Evolutionary conservation across 2,797 vertebrate genomes (phyloP), one percentile per base, ranked within the genome.

Genomic region (Melanotaenia pygmaea): DNA sequence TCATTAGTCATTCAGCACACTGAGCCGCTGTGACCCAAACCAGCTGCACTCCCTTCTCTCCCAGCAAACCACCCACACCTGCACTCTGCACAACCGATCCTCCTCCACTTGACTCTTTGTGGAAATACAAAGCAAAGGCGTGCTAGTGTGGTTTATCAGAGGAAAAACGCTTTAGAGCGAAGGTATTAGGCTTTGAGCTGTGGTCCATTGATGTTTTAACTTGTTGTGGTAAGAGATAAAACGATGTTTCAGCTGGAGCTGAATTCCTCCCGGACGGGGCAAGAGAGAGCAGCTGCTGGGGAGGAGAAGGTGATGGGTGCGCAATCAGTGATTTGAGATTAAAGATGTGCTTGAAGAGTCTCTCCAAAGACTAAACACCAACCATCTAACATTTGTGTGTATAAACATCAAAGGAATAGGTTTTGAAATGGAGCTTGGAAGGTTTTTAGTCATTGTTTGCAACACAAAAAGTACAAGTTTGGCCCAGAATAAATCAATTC

Each of bases 1-100:
- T 88, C 83, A 89, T 91, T 90, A 92, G 80, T 80, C 86, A 89
- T 90, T 90, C 87, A 77, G 70, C 85, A 79, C 84, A 84, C 71
- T 51, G 76, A 87, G 83, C 71, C 53, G 47, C 70, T 64, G 73
- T 86, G 89, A 92, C 91, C 90, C 82, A 68, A 32, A 83, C 83
- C 83, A 83, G 72, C 85, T 88, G 82, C 81, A 74, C 83, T 63
- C 65, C 65, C 58, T 51, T 53, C 76, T 76, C 79, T 80, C 79
- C 84, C 79, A 74, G 43, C 68, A 83, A 82, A 84, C 82, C 87
- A 80, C 88, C 87, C 79, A 88, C 87, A 91, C 87, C 85, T 90
- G 71, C 80, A 80, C 82, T 81, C 68, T 75, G 67, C 73, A 63
- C 64, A 74, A 70, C 69, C 11, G 35, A 75, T 82, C 81, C 86